phyloP scores from a whole-genome alignment of 2,888 invertebrate species.

The Heterodera filipjevi region DNA sequence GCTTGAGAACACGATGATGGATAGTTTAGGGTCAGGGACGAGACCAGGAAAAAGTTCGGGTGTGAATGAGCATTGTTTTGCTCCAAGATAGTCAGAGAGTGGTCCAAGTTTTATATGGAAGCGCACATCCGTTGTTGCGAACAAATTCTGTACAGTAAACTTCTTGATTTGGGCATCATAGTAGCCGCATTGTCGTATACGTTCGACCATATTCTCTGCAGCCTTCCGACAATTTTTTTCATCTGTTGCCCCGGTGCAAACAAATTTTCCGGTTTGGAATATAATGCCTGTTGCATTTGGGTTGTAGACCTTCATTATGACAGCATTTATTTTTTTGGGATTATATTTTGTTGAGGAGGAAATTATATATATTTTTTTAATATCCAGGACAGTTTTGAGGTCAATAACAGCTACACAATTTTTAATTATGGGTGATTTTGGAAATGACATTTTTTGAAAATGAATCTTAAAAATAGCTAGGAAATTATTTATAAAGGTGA shows the following conservation, averaged over 20 bases:
- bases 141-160: not conserved
- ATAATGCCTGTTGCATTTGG: not conserved
- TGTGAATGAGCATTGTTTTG: not conserved
- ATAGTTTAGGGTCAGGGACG: not conserved
- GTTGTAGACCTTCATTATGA: not conserved
- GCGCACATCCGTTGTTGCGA: not conserved
- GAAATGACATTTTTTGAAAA: not conserved
- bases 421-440: not conserved
- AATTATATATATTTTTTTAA: not conserved
- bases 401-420: not conserved
- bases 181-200: not conserved
- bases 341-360: not conserved
- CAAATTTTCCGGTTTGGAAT: slow-evolving; percentile 13
- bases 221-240: not conserved
- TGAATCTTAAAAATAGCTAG: no score
- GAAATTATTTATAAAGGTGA: no score
- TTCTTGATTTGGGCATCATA: not conserved
- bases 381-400: not conserved
- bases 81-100: not conserved
- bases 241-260: not conserved
- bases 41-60: not conserved
- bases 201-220: not conserved
- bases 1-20: not conserved
- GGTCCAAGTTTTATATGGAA: not conserved
- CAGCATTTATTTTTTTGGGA: not conserved